Conservation (phyloP, 2,797 vertebrate genomes). For the Rousettus madagascariensis region DNA sequence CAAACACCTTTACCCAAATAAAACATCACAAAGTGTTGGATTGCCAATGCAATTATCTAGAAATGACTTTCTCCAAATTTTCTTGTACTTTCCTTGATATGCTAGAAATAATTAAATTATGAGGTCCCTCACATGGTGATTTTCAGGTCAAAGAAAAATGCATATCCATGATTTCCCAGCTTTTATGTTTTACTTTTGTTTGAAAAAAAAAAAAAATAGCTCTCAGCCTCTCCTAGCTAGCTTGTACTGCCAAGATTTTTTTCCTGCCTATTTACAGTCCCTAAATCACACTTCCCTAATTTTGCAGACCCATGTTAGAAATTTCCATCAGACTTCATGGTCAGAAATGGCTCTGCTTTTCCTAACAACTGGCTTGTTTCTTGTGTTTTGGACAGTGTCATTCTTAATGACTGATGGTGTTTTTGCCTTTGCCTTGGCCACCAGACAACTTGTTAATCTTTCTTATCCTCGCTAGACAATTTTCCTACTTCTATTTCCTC, state of each 20-base stretch:
- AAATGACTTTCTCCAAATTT: background rate
- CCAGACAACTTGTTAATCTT: background rate
- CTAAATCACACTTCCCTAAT: constrained; percentile 12
- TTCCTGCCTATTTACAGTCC: background rate
- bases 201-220: constrained; percentile 10
- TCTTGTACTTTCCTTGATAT: background rate
- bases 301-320: constrained; percentile 30
- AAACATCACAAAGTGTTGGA: background rate
- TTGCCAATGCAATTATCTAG: background rate
- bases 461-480: background rate
- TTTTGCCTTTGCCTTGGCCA: background rate
- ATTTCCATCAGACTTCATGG: constrained; percentile 23
- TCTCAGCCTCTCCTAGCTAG: background rate
- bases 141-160: constrained; percentile 20
- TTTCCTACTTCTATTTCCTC: constrained; percentile 28
- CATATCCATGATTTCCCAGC: background rate
- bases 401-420: background rate
- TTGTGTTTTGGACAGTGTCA: background rate
- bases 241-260: constrained; percentile 17
- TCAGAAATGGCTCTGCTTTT: constrained; percentile 38
- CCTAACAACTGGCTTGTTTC: constrained; percentile 28
- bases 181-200: constrained; percentile 41
- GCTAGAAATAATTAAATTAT: background rate
- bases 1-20: constrained; percentile 21
- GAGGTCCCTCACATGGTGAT: background rate